Evolutionary conservation across 2,888 invertebrate genomes (phyloP), one percentile per base, ranked within the genome.

Genomic region (Patella caerulea): DNA sequence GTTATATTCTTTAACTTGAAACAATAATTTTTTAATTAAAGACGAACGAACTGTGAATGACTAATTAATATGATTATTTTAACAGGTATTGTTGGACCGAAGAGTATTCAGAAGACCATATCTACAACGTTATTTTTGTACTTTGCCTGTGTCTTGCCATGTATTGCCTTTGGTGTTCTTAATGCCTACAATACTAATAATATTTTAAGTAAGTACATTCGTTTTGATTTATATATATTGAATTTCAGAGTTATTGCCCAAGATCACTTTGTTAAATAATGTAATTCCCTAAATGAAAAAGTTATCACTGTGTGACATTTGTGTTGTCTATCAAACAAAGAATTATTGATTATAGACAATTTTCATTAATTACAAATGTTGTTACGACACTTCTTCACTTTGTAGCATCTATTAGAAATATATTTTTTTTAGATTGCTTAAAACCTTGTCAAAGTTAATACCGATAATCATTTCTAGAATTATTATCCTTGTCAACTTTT

Each of bases 81-180:
- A 86, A 19, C 83, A 93, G 93, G 93, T 74, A 86, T 93, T 75
- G 86, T 91, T 53, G 93, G 93, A 72, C 90, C 89, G 69, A 91
- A 92, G 81, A 92, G 93, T 55, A 85, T 93, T 56, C 93, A 93
- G 83, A 94, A 94, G 88, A 92, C 93, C 7, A 86, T 93, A 65
- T 93, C 93, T 12, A 93, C 94, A 2, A 93, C 93, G 2, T 90
- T 93, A 77, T 94, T 94, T 88, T 91, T 94, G 56, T 93, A 94
- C 87, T 94, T 94, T 88, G 93, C 94, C 75, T 93, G 93, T 87
- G 90, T 94, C 56, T 92, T 94, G 83, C 94, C 94, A 24, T 93
- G 93, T 78, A 94, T 94, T 83, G 94, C 94, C 19, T 93, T 94
- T 86, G 94, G 94, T 76, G 93, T 93, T 17, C 84, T 88, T 54